Evolutionary conservation across 2,888 invertebrate genomes (phyloP).

Genomic region (Eupithecia dodoneata): DNA sequence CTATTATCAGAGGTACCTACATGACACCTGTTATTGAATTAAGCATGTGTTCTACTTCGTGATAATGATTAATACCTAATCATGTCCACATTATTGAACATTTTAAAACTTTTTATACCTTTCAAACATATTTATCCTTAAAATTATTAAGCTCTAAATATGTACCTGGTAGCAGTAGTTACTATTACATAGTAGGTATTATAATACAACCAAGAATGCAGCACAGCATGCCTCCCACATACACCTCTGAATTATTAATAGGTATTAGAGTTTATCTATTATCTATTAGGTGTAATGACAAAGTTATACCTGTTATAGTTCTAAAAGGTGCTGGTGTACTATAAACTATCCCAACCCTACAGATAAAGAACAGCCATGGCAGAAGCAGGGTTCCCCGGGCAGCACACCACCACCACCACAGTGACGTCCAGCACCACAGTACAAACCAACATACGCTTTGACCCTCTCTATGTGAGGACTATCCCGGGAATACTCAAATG

Average conservation of each 20-base stretch:
- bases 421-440: constrained; percentile 87
- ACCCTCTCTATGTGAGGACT: constrained; percentile 87
- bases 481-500: constrained; percentile 91
- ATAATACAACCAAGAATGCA: no score
- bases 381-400: constrained; percentile 89
- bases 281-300: background rate
- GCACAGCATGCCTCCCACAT: no score
- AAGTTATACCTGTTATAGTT: background rate
- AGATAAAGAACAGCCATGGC: constrained; percentile 62
- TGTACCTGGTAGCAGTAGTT: background rate
- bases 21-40: constrained; percentile 18
- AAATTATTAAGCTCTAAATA: background rate
- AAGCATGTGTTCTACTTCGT: background rate
- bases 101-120: no score
- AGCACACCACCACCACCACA: constrained; percentile 90
- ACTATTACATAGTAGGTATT: no score
- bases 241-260: no score
- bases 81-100: no score
- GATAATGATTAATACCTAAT: background rate
- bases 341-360: background rate
- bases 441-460: constrained; percentile 90
- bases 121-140: no score
- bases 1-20: constrained; percentile 13
- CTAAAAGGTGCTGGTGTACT: background rate
- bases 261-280: no score